Base-by-base conservation (phyloP, 2,113 vertebrate genomes). In the Podarcis muralis region DNA sequence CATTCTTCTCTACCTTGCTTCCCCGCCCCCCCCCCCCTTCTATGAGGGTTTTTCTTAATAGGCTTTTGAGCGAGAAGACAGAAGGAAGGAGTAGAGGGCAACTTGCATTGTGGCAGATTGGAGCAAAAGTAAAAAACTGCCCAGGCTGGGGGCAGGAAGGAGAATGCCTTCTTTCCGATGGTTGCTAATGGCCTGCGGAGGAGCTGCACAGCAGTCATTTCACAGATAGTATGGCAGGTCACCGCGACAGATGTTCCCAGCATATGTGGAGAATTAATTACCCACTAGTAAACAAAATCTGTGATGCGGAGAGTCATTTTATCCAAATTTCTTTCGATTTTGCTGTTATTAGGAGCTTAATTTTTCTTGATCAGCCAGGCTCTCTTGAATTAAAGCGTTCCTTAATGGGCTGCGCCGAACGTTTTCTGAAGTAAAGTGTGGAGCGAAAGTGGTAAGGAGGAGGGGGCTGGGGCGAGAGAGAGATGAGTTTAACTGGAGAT, bases 261-360 rank as follows among this genome's bases (percentile, higher is more conserved):
- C 98, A 99, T 99, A 99, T 99, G 99, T 99, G 98, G 97, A 97
- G 98, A 99, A 99, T 99, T 99, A 99, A 99, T 99, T 99, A 99
- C 98, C 98, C 98, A 98, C 98, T 98, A 98, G 98, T 99, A 99
- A 99, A 99, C 99, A 99, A 98, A 99, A 98, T 98, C 98, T 97
- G 97, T 97, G 98, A 98, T 98, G 98, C 97, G 92, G 98, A 98
- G 98, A 98, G 97, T 97, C 98, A 98, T 98, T 99, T 99, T 98
- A 98, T 99, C 98, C 98, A 98, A 98, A 98, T 98, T 98, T 97
- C 97, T 98, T 98, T 97, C 94, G 95, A 98, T 98, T 98, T 98
- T 98, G 96, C 97, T 96, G 97, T 98, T 98, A 98, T 96, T 96
- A 96, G 97, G 96, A 96, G 97, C 98, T 98, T 98, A 98, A 98